Base-by-base conservation (phyloP, 2,113 vertebrate genomes). In the Rhinichthys klamathensis region DNA sequence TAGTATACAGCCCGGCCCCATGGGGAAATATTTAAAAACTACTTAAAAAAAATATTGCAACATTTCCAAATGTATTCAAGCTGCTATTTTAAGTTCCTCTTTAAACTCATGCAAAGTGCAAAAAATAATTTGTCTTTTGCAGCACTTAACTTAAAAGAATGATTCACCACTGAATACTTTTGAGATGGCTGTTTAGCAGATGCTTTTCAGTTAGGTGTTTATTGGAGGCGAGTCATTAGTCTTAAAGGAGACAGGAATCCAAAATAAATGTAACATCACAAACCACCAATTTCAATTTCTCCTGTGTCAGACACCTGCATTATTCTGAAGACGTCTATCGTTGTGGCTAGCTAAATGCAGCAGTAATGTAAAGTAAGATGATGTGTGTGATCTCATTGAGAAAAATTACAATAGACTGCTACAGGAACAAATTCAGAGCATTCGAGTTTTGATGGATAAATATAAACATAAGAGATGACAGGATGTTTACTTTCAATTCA, bases 401-500 rank as follows among this genome's bases (percentile, higher is more conserved):
- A 18, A 46, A 44, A 80, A 46, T 30, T 6, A 63, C 78, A 80
- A 9, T 46, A 46, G n/a, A 27, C 56, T 63, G 60, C 58, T 80
- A 6, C 41, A 63, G 58, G 38, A 65, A 65, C 15, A 27, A 5
- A 79, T 79, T 60, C 76, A 60, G 3, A n/a, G 54, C 38, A 61
- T n/a, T 18, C 63, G 13, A 18, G 38, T 63, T 61, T 80, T 80
- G 58, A 80, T 25, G 35, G 56, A 61, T 46, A 63, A 25, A 46
- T 30, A 46, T 46, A 30, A 80, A 46, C n/a, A 27, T 46, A 46
- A 44, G 56, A 5, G 58, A 46, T 25, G 38, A 27, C 78, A 80
- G 7, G 41, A 80, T 46, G 38, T 65, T 65, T 80, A 41, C 58
- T 80, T 46, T 46, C 23, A 30, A 63, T 46, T 65, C 60, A 65